Percentiles rank a stretch among this genome's conserved stretches.
These are phyloP conservation scores for Prochilodus magdalenae DNA, from an alignment of 2,113 vertebrate species.

Conservation along the genomic window DNA sequence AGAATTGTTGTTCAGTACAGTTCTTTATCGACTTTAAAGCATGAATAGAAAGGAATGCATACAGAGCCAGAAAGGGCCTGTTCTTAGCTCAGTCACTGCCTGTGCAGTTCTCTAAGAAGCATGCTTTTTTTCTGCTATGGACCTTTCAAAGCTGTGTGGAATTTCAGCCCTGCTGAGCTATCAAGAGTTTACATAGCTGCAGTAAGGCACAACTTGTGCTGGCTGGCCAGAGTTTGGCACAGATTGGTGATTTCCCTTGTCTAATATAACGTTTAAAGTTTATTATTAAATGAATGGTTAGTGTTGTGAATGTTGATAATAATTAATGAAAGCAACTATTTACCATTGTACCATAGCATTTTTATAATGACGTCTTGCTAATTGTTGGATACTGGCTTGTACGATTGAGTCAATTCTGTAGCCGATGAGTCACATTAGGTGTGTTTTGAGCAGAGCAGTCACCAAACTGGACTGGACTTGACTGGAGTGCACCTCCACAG, in stretches of 20 bases:
- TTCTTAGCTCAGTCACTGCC: neutral
- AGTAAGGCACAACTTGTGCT: neutral
- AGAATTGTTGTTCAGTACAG: neutral
- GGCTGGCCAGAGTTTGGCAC: neutral
- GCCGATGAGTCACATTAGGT: neutral
- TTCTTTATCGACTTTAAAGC: neutral
- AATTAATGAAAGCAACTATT: neutral
- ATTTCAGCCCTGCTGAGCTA: slow-evolving; percentile 41
- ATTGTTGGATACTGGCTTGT: neutral
- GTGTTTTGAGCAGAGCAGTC: neutral
- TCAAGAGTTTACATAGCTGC: slow-evolving; percentile 46
- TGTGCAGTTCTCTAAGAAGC: neutral
- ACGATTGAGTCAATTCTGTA: neutral
- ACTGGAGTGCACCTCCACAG: too few relatives aligned
- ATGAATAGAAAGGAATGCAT: neutral
- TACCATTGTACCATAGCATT: neutral
- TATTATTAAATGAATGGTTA: neutral
- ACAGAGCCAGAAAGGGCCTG: neutral
- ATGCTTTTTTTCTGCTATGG: slow-evolving; percentile 23
- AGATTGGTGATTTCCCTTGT: neutral
- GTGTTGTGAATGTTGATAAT: neutral
- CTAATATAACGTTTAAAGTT: neutral
- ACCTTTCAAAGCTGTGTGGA: slow-evolving; percentile 46
- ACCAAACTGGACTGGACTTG: neutral
- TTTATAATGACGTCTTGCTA: neutral